These are phyloP conservation scores for Peromyscus attwateri DNA, from an alignment of 2,797 vertebrate species.

Conservation along the genomic window DNA sequence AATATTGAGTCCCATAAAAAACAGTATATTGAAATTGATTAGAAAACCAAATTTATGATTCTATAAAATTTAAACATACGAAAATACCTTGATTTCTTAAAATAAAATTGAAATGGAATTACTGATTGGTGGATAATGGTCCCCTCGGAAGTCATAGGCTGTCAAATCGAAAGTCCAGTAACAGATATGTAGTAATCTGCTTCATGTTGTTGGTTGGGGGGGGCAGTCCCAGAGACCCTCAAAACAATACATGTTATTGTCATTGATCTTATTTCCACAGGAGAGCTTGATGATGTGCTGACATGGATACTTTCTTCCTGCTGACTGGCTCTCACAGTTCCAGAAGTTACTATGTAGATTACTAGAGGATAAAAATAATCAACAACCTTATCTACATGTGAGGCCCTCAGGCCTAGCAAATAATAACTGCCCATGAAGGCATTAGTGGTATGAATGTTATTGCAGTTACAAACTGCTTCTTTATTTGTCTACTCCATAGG, in stretches of 20 bases:
- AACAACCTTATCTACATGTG: neutral
- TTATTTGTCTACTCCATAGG: neutral
- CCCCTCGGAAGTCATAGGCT: neutral
- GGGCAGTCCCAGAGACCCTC: neutral
- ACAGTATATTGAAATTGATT: conserved; percentile 6
- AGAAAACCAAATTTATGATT: neutral
- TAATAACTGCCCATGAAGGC: neutral
- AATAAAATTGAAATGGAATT: neutral
- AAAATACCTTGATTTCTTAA: neutral
- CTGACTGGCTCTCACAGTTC: neutral
- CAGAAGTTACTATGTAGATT: neutral
- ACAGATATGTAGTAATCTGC: neutral
- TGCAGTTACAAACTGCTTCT: neutral
- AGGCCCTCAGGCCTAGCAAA: neutral
- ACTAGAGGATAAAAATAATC: neutral
- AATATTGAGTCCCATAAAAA: neutral
- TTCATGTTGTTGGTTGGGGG: neutral
- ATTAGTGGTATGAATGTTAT: neutral
- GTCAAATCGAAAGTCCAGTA: neutral
- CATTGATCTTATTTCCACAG: neutral
- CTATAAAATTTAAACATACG: neutral
- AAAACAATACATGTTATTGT: neutral
- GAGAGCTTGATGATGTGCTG: neutral
- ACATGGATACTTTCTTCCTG: neutral
- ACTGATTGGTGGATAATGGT: neutral